Evolutionary conservation across 2,888 invertebrate species (phyloP), one percentile per base, ranked within the genome.

Genomic region (Acleris emargana): DNA sequence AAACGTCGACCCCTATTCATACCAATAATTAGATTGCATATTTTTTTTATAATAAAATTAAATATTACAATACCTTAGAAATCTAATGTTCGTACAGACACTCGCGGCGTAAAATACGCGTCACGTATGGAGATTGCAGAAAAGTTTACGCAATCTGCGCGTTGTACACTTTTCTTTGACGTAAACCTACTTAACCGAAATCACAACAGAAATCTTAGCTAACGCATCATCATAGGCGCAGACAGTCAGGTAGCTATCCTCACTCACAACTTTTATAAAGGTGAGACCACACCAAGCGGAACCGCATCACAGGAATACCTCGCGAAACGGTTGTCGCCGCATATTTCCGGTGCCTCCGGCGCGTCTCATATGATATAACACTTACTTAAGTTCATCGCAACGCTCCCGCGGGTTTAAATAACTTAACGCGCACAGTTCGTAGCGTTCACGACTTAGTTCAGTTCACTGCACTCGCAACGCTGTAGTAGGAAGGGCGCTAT

Each of bases 401-500:
- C 47, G 45, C 45, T 47, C 58, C 18, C 47, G 47, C 47, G 47
- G 51, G 25, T 11, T 20, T 58, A 59, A 54, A 64, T 59, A 54
- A 17, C 54, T 55, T 62, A 28, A 50, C 18, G 20, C 54, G 45
- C 38, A 42, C 20, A 20, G 38, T 57, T 47, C 18, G 28, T 28
- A 25, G 45, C 38, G 38, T 38, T 38, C 38, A 38, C 38, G 13
- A 38, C 9, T 38, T 13, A 38, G 38, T 32, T 32, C 11, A 55
- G n/a, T 32, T 58, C 49, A 58, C 58, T 58, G 20, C 58, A 58
- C 58, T 45, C 18, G 32, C 11, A 7, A 20, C 20, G 20, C 42
- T 11, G 42, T 53, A 53, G 13, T 38, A 42, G 67, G 71, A 67
- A 50, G 17, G 17, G 60, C 63, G 70, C 86, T 90, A 91, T 72